Evolutionary conservation across 2,797 vertebrate species (phyloP).

Genomic region (Arnoldichthys spilopterus): DNA sequence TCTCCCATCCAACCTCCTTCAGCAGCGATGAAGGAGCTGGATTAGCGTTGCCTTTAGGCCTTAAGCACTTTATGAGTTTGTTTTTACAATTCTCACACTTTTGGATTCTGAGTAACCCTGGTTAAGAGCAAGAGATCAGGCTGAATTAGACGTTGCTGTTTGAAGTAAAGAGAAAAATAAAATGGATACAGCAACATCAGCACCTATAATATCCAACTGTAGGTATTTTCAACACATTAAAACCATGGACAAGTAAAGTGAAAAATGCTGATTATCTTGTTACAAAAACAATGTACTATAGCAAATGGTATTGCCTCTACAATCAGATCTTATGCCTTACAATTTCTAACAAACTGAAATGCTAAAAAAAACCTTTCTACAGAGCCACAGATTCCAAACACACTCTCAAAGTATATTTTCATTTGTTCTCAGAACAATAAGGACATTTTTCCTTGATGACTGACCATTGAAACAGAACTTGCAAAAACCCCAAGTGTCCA

Average conservation of each 20-base stretch:
- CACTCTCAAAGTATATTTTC: constrained; percentile 1
- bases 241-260: neutral
- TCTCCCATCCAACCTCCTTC: constrained; percentile 31
- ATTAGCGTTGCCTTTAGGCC: constrained; percentile 39
- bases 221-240: too few relatives aligned
- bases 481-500: constrained; percentile 27
- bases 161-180: neutral
- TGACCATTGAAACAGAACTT: neutral
- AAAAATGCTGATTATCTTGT: too few relatives aligned
- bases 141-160: neutral
- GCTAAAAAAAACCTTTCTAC: too few relatives aligned
- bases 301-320: too few relatives aligned
- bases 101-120: constrained; percentile 11
- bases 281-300: too few relatives aligned
- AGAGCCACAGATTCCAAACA: neutral
- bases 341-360: too few relatives aligned
- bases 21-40: constrained; percentile 29
- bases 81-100: constrained; percentile 31
- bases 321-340: too few relatives aligned
- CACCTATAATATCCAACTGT: too few relatives aligned
- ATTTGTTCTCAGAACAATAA: constrained; percentile 30
- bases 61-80: constrained; percentile 11
- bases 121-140: neutral
- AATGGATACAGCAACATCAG: too few relatives aligned
- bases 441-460: constrained; percentile 25